Evolutionary conservation across 2,113 vertebrate genomes (phyloP), one percentile per base, ranked within the genome.

Genomic region (Ranitomeya variabilis): DNA sequence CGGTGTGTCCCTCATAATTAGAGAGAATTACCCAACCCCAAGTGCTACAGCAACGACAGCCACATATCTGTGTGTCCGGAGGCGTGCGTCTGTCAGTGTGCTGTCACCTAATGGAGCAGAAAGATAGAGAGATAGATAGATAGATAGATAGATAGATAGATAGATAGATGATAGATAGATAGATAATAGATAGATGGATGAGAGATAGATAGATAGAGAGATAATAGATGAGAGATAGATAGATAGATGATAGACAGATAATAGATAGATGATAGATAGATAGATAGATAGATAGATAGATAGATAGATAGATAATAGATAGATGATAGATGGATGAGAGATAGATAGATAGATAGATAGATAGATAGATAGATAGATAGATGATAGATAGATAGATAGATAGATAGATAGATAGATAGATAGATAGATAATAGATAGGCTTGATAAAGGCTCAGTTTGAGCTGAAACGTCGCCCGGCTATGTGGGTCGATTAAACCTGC

Each of bases 1-100:
- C 73, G 26, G 74, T 66, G 14, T 66, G 85, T n/a, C 74, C 57
- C 57, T 23, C 26, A 76, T 55, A 84, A 84, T 71, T 84, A 84
- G 14, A 71, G 83, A 71, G 64, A 85, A 71, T 59, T 31, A 23
- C 16, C 67, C 66, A 57, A 31, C 83, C 64, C 67, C 69, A 73
- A 54, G 23, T 59, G 69, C 66, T 26, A 73, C 51, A 55, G 14
- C 60, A 71, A 54, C 45, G 59, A 57, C n/a, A 85, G 52, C 67
- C 54, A 2, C 18, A 57, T 37, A 64, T 52, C 21, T 51, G 62
- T 52, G 14, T 45, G 19, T n/a, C 19, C 21, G 11, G 10, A 16
- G 6, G 12, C 51, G 21, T 21, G 51, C 23, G 78, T 57, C 78
- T 59, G 52, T 80, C 8, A 60, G 5, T 59, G 37, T 67, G 13